Evolutionary conservation across 2,888 invertebrate genomes (phyloP).

Genomic region (Melikaiella ostensackeni): DNA sequence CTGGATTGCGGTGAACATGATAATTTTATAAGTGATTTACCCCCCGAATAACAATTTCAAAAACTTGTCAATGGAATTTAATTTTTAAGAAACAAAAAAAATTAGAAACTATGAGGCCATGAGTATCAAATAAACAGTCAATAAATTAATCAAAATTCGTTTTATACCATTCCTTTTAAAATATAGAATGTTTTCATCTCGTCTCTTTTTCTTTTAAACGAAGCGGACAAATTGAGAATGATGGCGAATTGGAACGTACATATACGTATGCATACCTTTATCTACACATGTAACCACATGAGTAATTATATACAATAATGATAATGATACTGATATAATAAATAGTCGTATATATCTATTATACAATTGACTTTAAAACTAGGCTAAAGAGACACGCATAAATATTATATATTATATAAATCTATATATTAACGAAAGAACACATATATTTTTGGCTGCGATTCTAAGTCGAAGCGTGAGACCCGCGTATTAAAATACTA

Average conservation of each 20-base stretch:
- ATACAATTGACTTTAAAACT: constrained; percentile 43
- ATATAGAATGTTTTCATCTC: not conserved
- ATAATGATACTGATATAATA: constrained; percentile 47
- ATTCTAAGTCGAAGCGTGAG: constrained; percentile 60
- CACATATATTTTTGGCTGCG: constrained; percentile 68
- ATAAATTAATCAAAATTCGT: constrained; percentile 38
- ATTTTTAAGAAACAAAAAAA: constrained; percentile 18
- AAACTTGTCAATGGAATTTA: constrained; percentile 16
- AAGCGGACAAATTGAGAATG: constrained; percentile 5
- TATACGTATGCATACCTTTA: constrained; percentile 48
- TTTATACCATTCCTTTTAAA: constrained; percentile 15
- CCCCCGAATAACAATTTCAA: not conserved
- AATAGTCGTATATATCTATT: constrained; percentile 43
- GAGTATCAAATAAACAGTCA: constrained; percentile 26
- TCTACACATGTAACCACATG: constrained; percentile 41
- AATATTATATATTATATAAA: constrained; percentile 39
- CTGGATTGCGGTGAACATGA: no score
- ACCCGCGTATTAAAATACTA: constrained; percentile 65
- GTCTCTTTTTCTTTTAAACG: not conserved
- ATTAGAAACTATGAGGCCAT: constrained; percentile 9
- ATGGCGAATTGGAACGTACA: constrained; percentile 45
- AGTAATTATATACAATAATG: constrained; percentile 48
- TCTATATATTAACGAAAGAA: constrained; percentile 39
- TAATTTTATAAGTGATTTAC: no score
- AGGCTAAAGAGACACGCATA: constrained; percentile 36